Evolutionary conservation across 2,888 invertebrate genomes (phyloP).

Genomic region (Acrocyrtus sp.): DNA sequence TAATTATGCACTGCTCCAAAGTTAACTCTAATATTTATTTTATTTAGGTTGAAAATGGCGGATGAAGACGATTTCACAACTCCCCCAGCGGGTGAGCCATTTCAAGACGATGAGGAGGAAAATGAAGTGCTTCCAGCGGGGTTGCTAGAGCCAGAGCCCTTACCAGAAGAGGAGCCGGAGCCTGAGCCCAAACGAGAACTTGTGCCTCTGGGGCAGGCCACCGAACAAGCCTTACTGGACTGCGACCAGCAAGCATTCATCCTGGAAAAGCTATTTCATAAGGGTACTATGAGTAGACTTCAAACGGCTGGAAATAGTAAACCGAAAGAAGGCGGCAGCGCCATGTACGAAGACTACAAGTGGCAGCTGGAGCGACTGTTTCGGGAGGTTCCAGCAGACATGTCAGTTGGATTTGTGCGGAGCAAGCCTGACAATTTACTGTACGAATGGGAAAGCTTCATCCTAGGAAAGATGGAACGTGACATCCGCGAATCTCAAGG

Average conservation of each 20-base stretch:
- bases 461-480: slow-evolving; percentile 28
- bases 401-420: slow-evolving; percentile 24
- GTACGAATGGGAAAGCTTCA: slow-evolving; percentile 36
- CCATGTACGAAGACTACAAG: slow-evolving; percentile 26
- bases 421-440: slow-evolving; percentile 15
- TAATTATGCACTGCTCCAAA: no score
- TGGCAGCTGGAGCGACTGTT: slow-evolving; percentile 36
- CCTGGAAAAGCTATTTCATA: slow-evolving; percentile 26
- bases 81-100: not conserved
- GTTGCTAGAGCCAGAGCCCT: not conserved
- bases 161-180: slow-evolving; percentile 4
- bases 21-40: no score
- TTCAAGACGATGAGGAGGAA: not conserved
- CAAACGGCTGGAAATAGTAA: not conserved
- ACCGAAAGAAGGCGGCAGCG: slow-evolving; percentile 9
- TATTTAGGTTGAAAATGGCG: no score
- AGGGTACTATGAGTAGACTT: slow-evolving; percentile 23
- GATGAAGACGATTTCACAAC: no score
- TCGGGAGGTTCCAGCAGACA: slow-evolving; percentile 31
- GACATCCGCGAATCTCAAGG: slow-evolving; percentile 21
- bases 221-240: slow-evolving; percentile 4
- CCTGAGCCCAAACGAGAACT: slow-evolving; percentile 17
- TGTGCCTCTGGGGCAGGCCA: slow-evolving; percentile 17
- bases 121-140: not conserved
- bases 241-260: slow-evolving; percentile 8